A percentile compares a stretch with the other conserved stretches of the same genome.
Conservation (phyloP, 2,113 vertebrate genomes). For the Columba livia region DNA sequence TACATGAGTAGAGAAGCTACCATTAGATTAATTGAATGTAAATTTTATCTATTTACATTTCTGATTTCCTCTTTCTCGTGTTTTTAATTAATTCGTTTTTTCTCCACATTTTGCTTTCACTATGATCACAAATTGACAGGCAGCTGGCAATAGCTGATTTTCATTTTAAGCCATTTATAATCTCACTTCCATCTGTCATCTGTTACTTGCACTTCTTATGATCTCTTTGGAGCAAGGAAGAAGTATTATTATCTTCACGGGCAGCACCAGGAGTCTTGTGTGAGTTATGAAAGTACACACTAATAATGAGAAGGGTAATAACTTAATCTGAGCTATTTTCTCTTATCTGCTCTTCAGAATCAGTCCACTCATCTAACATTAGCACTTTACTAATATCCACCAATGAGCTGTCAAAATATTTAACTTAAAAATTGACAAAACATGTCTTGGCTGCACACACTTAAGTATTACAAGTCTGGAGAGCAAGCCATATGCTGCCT, state of each 20-base stretch:
- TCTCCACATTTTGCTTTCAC: background rate
- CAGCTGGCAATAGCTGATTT: background rate
- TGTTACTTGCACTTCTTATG: background rate
- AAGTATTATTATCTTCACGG: background rate
- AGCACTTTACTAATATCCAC: background rate
- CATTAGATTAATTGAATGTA: background rate
- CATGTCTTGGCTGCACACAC: background rate
- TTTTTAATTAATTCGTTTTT: background rate
- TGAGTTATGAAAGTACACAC: background rate
- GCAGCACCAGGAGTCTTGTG: background rate
- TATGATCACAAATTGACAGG: background rate
- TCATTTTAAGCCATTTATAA: background rate
- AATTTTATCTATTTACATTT: background rate
- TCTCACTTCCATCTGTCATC: background rate
- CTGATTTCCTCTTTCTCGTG: background rate
- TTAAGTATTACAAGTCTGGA: background rate
- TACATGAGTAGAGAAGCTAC: background rate
- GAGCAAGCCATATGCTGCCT: background rate
- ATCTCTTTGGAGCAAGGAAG: background rate
- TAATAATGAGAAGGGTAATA: background rate
- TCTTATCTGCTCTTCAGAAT: background rate
- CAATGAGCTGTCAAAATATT: slow-evolving; percentile 39
- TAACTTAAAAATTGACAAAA: background rate
- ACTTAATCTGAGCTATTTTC: background rate
- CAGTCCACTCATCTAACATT: background rate